Percentiles rank a stretch among this genome's conserved stretches.
phyloP scores from a whole-genome alignment of 2,797 vertebrate species.

The Cuniculus paca region DNA sequence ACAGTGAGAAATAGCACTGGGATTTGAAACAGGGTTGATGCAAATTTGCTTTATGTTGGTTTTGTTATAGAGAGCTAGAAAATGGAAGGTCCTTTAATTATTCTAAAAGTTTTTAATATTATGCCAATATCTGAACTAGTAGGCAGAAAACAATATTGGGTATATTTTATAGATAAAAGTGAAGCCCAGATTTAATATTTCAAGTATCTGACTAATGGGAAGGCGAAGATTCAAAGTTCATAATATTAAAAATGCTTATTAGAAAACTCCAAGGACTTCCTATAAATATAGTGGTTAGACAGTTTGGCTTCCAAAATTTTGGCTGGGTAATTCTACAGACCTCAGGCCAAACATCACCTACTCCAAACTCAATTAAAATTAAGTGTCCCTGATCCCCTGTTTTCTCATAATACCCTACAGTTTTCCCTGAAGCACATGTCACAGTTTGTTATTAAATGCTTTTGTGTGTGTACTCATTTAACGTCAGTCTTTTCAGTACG shows the following conservation, averaged over 20 bases:
- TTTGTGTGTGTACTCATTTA: neutral
- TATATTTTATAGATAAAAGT: constrained; percentile 18
- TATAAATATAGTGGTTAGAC: neutral
- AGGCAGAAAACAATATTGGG: neutral
- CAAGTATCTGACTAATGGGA: neutral
- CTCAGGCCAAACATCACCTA: neutral
- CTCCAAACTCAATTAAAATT: constrained; percentile 30
- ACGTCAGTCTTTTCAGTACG: neutral
- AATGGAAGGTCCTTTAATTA: neutral
- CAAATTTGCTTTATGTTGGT: neutral
- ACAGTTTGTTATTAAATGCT: constrained; percentile 38
- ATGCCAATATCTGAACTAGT: constrained; percentile 2
- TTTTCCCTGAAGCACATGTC: neutral
- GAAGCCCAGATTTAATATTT: constrained; percentile 39
- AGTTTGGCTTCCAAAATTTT: constrained; percentile 28
- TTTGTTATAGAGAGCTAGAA: constrained; percentile 50
- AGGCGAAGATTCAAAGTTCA: constrained; percentile 23
- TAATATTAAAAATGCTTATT: constrained; percentile 22
- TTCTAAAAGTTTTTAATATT: constrained; percentile 44
- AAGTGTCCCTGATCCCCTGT: neutral
- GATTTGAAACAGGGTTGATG: neutral
- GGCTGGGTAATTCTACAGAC: neutral
- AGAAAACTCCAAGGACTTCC: constrained; percentile 12
- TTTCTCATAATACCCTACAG: constrained; percentile 27
- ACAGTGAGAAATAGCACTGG: neutral